Evolutionary conservation across 30 jellyfish, hydroid and myxozoan species (phyloP), one percentile per base, ranked within the genome.

Genomic region (Turritopsis rubra): DNA sequence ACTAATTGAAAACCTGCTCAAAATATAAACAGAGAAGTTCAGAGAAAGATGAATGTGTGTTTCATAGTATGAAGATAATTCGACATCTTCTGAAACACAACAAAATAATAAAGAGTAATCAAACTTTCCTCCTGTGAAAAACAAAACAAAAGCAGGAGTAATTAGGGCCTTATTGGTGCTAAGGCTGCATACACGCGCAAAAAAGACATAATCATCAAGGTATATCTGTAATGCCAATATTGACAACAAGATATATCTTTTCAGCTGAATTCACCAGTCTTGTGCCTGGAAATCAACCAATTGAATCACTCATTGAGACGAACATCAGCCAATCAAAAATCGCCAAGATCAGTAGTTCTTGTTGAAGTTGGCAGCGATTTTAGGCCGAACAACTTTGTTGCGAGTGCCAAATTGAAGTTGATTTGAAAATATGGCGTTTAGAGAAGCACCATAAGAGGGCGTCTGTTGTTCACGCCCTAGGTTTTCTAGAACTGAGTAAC

Each of bases 291-390:
- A n/a, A n/a, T n/a, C n/a, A n/a, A n/a, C n/a, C n/a, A n/a, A n/a
- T n/a, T n/a, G n/a, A n/a, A n/a, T n/a, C n/a, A n/a, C n/a, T 41
- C 60, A 41, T 13, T 13, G 13, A 41, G 60, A 3, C 13, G 60
- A 3, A 5, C 5, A 41, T 41, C 60, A 41, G 13, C 60, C 60
- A 41, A 41, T 41, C 60, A 68, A 27, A 60, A 18, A 18, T 60
- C 73, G 22, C 22, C 73, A 23, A 17, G 30, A 19, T n/a, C 1
- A 23, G 9, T 7, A 68, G 1, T 68, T 28, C 41, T 74, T 74
- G 65, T 74, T 74, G 82, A 74, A 74, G 24, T 74, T 74, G 17
- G 82, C 82, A 24, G 82, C 82, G 24, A 74, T 27, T n/a, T 74
- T 74, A 7, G 82, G 82, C 9, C 82, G 82, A 21, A 74, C 65